Percentiles rank a stretch among this genome's conserved stretches.
phyloP scores from a whole-genome alignment of 92 coral and sea anemone genomes.

The Phenganax stokvisi region DNA sequence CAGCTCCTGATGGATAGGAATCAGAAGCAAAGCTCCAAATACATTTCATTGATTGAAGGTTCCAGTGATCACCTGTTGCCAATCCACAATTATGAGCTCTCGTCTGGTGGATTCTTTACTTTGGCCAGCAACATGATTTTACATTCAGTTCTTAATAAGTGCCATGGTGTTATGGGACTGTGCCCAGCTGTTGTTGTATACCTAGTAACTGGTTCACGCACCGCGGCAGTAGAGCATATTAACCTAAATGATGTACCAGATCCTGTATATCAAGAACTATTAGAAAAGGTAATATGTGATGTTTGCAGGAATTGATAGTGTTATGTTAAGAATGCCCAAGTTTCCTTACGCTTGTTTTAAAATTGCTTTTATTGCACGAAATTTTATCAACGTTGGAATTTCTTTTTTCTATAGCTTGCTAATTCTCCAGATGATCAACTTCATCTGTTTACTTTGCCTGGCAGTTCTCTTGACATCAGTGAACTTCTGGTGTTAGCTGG shows the following conservation, averaged over 20 bases:
- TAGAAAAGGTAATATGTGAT: constrained; percentile 10
- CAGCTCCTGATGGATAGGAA: constrained; percentile 41
- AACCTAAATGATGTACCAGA: constrained; percentile 25
- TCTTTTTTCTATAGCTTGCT: background rate
- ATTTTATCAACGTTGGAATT: too few species aligned
- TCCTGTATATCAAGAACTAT: constrained; percentile 11
- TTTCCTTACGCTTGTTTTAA: too few species aligned
- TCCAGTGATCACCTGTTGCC: constrained; percentile 41
- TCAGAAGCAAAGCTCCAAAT: constrained; percentile 16
- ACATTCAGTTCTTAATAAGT: constrained; percentile 46
- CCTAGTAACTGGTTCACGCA: constrained; percentile 35
- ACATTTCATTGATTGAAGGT: constrained; percentile 48
- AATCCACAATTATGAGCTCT: constrained; percentile 44
- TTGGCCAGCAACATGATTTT: constrained; percentile 12
- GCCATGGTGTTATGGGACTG: constrained; percentile 43
- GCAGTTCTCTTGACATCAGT: constrained; percentile 16
- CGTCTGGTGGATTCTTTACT: constrained; percentile 41
- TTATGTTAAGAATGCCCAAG: too few species aligned
- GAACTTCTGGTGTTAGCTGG: constrained; percentile 39
- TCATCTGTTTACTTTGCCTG: background rate
- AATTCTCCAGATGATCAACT: constrained; percentile 5
- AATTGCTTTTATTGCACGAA: too few species aligned
- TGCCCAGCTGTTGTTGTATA: constrained; percentile 47
- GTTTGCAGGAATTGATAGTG: background rate
- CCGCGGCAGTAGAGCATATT: constrained; percentile 42